phyloP scores from a whole-genome alignment of 1,140 invertebrate species.

The Galendromus occidentalis region DNA sequence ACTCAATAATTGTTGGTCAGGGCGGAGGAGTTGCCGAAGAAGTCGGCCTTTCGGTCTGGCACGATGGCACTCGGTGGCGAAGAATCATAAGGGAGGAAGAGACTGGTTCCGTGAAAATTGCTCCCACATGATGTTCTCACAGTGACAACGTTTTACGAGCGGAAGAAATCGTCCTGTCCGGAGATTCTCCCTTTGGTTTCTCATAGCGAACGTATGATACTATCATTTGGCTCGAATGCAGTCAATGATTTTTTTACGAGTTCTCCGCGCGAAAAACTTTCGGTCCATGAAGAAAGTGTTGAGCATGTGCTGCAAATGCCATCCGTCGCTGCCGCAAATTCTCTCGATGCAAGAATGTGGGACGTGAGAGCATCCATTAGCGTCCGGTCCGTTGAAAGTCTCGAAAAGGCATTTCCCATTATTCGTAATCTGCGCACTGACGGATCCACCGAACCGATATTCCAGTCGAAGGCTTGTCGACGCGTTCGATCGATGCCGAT shows the following conservation, averaged over 20 bases:
- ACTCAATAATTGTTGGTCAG: not conserved
- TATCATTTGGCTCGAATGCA: not conserved
- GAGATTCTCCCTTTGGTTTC: not conserved
- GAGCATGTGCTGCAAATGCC: no score
- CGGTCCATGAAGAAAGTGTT: not conserved
- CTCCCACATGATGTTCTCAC: not conserved
- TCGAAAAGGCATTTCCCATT: no score
- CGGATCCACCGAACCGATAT: no score
- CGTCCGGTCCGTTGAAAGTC: no score
- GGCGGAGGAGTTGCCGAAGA: not conserved
- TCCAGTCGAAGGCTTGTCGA: no score
- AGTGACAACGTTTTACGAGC: conserved; percentile 10
- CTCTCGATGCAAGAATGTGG: no score
- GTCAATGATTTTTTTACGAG: not conserved
- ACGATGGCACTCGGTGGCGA: no score
- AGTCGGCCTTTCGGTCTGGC: not conserved
- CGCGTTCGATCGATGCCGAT: no score
- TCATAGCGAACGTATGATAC: not conserved
- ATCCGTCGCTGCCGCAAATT: no score
- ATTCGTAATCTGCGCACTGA: no score
- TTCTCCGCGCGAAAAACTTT: not conserved
- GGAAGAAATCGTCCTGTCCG: not conserved
- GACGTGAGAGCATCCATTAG: no score
- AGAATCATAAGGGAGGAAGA: not conserved
- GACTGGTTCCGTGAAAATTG: not conserved